Evolutionary conservation across 2,113 vertebrate genomes (phyloP), one percentile per base, ranked within the genome.

Genomic region (Dromiciops gliroides): DNA sequence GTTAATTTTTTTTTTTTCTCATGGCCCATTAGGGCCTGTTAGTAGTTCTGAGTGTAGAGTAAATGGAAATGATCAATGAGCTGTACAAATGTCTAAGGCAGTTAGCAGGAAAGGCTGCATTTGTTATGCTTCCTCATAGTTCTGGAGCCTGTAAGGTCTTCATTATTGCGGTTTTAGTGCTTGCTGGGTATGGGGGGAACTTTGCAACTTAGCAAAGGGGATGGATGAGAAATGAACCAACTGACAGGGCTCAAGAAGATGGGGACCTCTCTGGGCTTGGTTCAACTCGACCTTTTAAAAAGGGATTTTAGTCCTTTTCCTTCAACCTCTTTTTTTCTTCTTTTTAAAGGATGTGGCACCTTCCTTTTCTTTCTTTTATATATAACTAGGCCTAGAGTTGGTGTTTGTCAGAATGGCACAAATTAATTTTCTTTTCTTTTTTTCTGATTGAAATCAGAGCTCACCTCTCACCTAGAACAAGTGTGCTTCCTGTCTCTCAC

Each of bases 391-490:
- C 49, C 48, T 90, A 31, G 8, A 67, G 94, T 91, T 90, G 50
- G 8, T 88, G 7, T 8, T 24, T 49, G 90, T 9, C 6, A 47
- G 23, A 52, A 3, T 24, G 67, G 83, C 92, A 28, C 23, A 24
- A 88, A 67, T n/a, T n/a, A 22, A 22, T 92, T 48, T 8, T 25
- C 0, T 44, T 50, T 2, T 48, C 26, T 1, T 22, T 49, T 22
- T 48, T 24, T 51, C 90, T 50, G 31, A 12, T 23, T 26, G 3
- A 93, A 67, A 31, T 52, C 19, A 67, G 89, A 89, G 31, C 8
- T 25, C 90, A 51, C 88, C 37, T 75, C 8, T 25, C 90, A 51
- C 88, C 37, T 75, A 92, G 53, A 91, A 94, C 51, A 92, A 93
- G 37, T 75, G 56, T 91, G 3, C 10, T 91, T 23, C 10, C 10